phyloP scores from a whole-genome alignment of 1,140 invertebrate species.

The Rhysida immarginata region DNA sequence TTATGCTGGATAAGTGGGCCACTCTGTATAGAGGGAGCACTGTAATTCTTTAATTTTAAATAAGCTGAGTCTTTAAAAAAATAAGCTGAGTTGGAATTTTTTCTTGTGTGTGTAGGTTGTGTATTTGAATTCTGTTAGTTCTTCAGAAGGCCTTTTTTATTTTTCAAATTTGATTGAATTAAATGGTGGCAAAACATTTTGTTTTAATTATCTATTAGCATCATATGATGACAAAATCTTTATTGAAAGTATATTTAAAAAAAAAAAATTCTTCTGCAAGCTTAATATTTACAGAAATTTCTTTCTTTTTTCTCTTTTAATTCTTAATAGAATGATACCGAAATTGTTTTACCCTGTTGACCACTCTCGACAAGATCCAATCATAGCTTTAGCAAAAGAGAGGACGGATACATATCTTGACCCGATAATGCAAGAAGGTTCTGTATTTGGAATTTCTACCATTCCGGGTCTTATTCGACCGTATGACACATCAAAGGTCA shows the following conservation, averaged over 20 bases:
- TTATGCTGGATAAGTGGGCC: no score
- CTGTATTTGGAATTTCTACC: constrained; percentile 26
- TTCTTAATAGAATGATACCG: constrained; percentile 25
- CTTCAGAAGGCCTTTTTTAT: no score
- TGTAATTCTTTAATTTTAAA: no score
- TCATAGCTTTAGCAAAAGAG: constrained; percentile 26
- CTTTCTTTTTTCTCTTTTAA: no score
- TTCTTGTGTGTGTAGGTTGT: no score
- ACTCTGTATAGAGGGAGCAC: no score
- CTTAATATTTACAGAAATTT: no score
- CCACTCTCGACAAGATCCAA: constrained; percentile 29
- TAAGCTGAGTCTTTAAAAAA: no score
- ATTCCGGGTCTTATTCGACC: constrained; percentile 21
- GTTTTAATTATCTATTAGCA: neutral
- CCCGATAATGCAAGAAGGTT: constrained; percentile 24
- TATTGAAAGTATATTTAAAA: neutral
- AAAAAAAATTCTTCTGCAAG: no score
- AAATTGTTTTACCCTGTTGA: constrained; percentile 28
- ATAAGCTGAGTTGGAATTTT: no score
- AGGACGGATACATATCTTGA: constrained; percentile 22
- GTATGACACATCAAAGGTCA: constrained; percentile 31
- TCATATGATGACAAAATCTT: neutral
- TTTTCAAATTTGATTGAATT: no score
- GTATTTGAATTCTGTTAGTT: no score
- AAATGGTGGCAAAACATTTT: neutral